A percentile compares a stretch with the other conserved stretches of the same genome.
Evolutionary conservation across 2,888 invertebrate genomes (phyloP).

Genomic region (Sphaerophoria rueppellii): DNA sequence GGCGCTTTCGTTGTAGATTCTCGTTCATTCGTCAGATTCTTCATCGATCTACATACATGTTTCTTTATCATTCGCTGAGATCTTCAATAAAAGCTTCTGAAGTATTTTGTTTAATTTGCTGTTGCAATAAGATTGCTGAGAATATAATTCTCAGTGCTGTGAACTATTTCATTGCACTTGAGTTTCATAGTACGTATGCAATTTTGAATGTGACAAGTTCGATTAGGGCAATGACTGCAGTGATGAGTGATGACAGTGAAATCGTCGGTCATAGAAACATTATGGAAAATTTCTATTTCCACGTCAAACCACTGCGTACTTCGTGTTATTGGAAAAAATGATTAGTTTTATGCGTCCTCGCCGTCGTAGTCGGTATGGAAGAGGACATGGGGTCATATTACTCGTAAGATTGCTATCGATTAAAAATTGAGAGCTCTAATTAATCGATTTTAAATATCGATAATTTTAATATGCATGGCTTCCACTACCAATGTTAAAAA

Average conservation of each 20-base stretch:
- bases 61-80: background rate
- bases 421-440: too few species aligned
- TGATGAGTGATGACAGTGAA: background rate
- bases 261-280: background rate
- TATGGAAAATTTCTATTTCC: background rate
- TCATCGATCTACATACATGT: too few species aligned
- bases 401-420: too few species aligned
- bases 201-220: conserved; percentile 6
- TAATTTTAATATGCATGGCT: too few species aligned
- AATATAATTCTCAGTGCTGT: conserved; percentile 7
- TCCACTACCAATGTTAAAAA: too few species aligned
- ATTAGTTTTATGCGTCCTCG: too few species aligned
- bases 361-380: too few species aligned
- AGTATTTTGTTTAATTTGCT: conserved; percentile 19
- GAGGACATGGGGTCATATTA: too few species aligned
- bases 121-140: conserved; percentile 10
- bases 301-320: background rate
- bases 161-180: conserved; percentile 36
- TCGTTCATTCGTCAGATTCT: background rate
- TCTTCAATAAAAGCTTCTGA: background rate
- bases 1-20: conserved; percentile 11
- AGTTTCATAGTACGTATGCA: conserved; percentile 3
- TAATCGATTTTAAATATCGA: too few species aligned
- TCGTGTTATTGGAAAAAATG: too few species aligned
- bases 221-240: conserved; percentile 43